A percentile compares a stretch with the other conserved stretches of the same genome.
These are phyloP conservation scores for Cotesia congregata DNA, from an alignment of 2,888 invertebrate species.

Conservation along the genomic window DNA sequence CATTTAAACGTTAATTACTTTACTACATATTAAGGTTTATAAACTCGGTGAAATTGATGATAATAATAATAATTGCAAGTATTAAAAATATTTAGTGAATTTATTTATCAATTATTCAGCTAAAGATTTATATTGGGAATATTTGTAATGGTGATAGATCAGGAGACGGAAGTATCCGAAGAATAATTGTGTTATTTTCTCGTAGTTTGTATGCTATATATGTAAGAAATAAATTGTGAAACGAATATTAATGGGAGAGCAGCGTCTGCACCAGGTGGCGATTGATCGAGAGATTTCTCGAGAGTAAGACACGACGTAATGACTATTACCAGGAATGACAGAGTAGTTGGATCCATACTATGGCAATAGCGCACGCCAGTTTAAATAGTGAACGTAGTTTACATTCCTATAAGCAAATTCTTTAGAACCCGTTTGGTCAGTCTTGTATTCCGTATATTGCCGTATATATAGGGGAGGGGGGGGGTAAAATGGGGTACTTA, in stretches of 20 bases:
- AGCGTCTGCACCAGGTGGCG: conserved; percentile 11
- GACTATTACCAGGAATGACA: conserved; percentile 46
- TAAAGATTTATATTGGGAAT: no score
- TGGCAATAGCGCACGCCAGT: conserved; percentile 55
- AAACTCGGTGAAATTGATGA: background rate
- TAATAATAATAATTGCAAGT: background rate
- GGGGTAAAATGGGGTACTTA: no score
- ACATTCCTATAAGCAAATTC: conserved; percentile 66
- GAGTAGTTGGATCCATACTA: conserved; percentile 47
- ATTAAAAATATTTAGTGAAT: background rate
- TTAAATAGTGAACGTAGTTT: conserved; percentile 61
- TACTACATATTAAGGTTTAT: background rate
- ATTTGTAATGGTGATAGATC: background rate
- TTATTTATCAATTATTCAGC: background rate
- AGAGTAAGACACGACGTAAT: conserved; percentile 41
- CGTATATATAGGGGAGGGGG: no score
- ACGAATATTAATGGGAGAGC: conserved; percentile 6
- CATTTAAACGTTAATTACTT: background rate
- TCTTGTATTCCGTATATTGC: conserved; percentile 32
- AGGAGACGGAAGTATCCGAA: background rate
- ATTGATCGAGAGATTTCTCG: conserved; percentile 17
- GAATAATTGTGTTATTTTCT: background rate
- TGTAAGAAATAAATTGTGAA: conserved; percentile 12
- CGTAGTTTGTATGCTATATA: background rate
- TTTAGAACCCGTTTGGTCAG: conserved; percentile 65